Conservation (phyloP, 2,888 invertebrate genomes). For the Cheilosia impressa region DNA sequence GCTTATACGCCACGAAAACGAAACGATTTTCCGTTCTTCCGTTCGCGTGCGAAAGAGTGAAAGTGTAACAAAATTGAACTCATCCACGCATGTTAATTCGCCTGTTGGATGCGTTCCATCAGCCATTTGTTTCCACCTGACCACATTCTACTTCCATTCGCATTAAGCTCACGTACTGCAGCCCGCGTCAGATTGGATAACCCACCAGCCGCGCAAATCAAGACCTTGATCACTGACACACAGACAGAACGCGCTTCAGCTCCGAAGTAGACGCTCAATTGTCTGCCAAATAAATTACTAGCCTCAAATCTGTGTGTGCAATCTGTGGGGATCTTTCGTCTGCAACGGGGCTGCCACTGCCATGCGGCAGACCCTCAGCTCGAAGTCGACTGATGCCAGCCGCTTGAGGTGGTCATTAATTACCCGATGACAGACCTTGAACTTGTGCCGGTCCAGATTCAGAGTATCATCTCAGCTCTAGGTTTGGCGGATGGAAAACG, state of each 20-base stretch:
- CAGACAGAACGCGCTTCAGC: background rate
- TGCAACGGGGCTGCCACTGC: background rate
- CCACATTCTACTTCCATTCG: conserved; percentile 40
- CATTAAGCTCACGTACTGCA: conserved; percentile 56
- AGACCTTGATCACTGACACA: conserved; percentile 30
- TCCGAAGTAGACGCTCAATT: conserved; percentile 28
- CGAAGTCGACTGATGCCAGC: conserved; percentile 25
- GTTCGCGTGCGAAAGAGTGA: conserved; percentile 53
- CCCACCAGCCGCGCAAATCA: conserved; percentile 35
- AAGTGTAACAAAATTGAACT: conserved; percentile 46
- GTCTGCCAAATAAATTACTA: conserved; percentile 67
- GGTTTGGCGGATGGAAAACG: conserved; percentile 52
- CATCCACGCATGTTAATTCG: conserved; percentile 68
- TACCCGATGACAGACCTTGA: conserved; percentile 66
- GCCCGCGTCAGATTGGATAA: conserved; percentile 26
- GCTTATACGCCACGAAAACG: conserved; percentile 26
- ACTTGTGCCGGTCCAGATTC: conserved; percentile 58
- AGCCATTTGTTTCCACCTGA: conserved; percentile 42
- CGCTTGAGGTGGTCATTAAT: conserved; percentile 64
- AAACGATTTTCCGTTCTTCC: conserved; percentile 52
- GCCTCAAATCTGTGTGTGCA: conserved; percentile 52
- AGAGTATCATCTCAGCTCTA: background rate
- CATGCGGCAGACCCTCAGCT: conserved; percentile 1
- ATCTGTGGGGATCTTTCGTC: conserved; percentile 46
- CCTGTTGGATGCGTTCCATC: conserved; percentile 61